phyloP scores from a whole-genome alignment of 2,888 invertebrate genomes.

The Actias luna region DNA sequence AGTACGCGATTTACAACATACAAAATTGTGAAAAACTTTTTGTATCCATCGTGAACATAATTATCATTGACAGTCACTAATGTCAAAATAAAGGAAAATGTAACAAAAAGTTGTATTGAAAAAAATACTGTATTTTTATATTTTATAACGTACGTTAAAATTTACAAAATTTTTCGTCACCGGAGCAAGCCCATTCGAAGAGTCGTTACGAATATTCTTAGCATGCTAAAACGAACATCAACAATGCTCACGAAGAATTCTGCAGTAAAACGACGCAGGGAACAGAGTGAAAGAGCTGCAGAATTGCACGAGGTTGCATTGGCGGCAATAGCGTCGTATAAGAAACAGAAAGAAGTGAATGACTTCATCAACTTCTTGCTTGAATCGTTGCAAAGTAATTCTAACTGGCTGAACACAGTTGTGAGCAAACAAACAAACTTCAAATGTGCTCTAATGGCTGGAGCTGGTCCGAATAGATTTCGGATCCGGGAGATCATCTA shows the following conservation, averaged over 20 bases:
- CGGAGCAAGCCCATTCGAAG: conserved; percentile 43
- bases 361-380: conserved; percentile 67
- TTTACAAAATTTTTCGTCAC: conserved; percentile 58
- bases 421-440: conserved; percentile 61
- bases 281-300: conserved; percentile 35
- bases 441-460: conserved; percentile 63
- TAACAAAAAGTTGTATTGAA: background rate
- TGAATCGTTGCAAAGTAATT: conserved; percentile 59
- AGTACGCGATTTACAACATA: conserved; percentile 2
- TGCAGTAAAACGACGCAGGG: conserved; percentile 41
- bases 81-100: conserved; percentile 16
- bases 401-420: conserved; percentile 61
- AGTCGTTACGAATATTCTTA: conserved; percentile 48
- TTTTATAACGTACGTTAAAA: conserved; percentile 26
- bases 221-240: conserved; percentile 38
- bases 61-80: conserved; percentile 5
- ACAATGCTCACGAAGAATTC: conserved; percentile 47
- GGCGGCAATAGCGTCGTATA: conserved; percentile 66
- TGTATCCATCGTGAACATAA: conserved; percentile 6
- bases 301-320: conserved; percentile 64
- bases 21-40: conserved; percentile 12
- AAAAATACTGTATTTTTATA: background rate
- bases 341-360: conserved; percentile 62
- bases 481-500: conserved; percentile 69
- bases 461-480: conserved; percentile 71